These are phyloP conservation scores for Taenioides sp. DNA, from an alignment of 2,797 vertebrate species.

Conservation along the genomic window DNA sequence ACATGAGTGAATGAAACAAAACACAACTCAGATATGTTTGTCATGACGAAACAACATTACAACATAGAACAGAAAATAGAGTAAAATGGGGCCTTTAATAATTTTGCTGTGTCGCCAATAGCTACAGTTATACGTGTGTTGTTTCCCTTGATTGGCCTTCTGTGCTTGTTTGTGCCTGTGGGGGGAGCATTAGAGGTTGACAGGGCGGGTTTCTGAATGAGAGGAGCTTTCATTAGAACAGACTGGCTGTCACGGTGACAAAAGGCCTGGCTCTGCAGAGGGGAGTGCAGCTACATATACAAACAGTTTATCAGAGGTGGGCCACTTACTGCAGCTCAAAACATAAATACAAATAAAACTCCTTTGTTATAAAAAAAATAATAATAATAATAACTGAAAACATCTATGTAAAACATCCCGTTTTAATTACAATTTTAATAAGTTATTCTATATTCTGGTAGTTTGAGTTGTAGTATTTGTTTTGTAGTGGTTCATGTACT, in stretches of 20 bases:
- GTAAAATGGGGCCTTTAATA: no score
- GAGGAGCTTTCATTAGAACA: conserved; percentile 67
- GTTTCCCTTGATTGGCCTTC: background rate
- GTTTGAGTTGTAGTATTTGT: conserved; percentile 9
- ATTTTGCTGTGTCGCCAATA: no score
- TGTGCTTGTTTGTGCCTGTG: conserved; percentile 9
- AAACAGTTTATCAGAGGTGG: conserved; percentile 24
- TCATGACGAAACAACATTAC: no score
- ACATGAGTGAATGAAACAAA: no score
- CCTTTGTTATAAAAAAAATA: background rate
- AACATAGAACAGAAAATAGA: no score
- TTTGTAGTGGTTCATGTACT: conserved; percentile 25
- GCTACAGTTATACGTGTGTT: no score
- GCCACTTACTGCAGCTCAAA: conserved; percentile 2
- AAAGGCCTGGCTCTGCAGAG: conserved; percentile 57
- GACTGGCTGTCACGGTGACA: conserved; percentile 71
- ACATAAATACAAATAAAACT: background rate
- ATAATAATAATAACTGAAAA: background rate
- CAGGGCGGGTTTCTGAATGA: conserved; percentile 60
- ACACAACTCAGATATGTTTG: no score
- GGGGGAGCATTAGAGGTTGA: conserved; percentile 54
- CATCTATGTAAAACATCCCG: background rate
- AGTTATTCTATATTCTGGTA: background rate
- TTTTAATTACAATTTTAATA: background rate
- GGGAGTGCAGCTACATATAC: conserved; percentile 16